These are phyloP conservation scores for Mormoops blainvillei DNA, from an alignment of 2,113 vertebrate genomes.

Conservation along the genomic window DNA sequence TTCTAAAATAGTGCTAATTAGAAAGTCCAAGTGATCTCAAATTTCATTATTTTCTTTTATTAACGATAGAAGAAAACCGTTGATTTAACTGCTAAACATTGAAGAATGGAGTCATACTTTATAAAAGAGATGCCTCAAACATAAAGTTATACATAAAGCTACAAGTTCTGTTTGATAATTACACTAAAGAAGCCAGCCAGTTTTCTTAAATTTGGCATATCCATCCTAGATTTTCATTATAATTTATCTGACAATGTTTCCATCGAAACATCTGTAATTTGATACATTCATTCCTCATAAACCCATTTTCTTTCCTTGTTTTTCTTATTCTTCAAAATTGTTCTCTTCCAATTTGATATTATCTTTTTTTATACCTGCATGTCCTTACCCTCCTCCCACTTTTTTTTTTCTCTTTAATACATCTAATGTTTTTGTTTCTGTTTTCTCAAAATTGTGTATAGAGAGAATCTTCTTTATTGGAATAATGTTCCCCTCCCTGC, in stretches of 20 bases:
- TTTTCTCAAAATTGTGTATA: background rate
- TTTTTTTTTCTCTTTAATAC: background rate
- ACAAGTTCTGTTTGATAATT: background rate
- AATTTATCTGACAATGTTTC: background rate
- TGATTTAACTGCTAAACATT: background rate
- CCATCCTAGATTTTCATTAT: background rate
- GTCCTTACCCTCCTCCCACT: fast-evolving
- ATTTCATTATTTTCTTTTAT: conserved; percentile 7
- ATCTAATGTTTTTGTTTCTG: background rate
- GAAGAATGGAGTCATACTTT: background rate
- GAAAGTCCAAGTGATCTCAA: background rate
- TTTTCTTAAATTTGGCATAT: background rate
- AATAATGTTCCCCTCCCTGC: background rate
- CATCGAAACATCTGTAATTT: background rate
- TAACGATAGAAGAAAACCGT: background rate
- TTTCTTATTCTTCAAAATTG: background rate
- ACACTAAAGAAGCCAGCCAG: background rate
- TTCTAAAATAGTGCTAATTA: background rate
- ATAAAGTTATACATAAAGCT: background rate
- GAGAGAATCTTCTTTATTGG: background rate
- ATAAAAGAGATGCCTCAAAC: background rate
- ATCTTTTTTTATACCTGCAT: background rate
- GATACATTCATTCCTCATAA: background rate
- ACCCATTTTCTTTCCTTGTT: background rate
- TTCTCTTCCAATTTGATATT: background rate